Evolutionary conservation across 2,888 invertebrate genomes (phyloP).

Genomic region (Tanypteryx hageni): DNA sequence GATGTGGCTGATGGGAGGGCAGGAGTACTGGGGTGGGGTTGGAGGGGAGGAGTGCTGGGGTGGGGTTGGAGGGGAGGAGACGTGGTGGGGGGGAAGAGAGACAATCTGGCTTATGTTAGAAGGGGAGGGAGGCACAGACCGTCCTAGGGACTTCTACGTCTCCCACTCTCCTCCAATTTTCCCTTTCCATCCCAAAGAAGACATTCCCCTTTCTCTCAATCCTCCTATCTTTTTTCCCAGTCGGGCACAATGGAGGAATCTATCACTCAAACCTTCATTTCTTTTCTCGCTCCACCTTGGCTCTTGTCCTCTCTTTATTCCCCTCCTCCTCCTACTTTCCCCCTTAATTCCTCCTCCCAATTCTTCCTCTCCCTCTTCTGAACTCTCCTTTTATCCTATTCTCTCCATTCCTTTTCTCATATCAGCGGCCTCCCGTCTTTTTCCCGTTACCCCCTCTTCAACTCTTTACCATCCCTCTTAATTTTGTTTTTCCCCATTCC

Average conservation of each 20-base stretch:
- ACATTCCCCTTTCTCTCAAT: neutral
- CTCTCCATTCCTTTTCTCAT: too few species aligned
- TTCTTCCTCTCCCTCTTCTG: too few species aligned
- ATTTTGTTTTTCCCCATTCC: neutral
- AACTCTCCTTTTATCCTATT: too few species aligned
- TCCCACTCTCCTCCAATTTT: neutral
- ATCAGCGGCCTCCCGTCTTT: too few species aligned
- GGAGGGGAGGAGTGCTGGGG: neutral
- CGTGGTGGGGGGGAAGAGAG: neutral
- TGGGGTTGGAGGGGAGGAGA: neutral
- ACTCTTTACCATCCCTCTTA: too few species aligned
- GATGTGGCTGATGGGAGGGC: neutral
- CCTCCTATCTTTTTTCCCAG: neutral
- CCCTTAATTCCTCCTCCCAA: neutral
- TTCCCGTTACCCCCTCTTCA: too few species aligned
- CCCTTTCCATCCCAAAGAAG: neutral
- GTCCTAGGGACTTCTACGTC: neutral
- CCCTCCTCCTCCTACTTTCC: neutral
- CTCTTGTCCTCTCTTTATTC: neutral
- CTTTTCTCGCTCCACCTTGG: neutral
- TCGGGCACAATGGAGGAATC: slow-evolving; percentile 43
- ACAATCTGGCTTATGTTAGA: neutral
- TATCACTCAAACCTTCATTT: slow-evolving; percentile 24
- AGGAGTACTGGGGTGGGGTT: neutral
- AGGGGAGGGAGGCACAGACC: neutral